Evolutionary conservation across 1,140 invertebrate species (phyloP), one percentile per base, ranked within the genome.

Genomic region (Penaeus vannamei): DNA sequence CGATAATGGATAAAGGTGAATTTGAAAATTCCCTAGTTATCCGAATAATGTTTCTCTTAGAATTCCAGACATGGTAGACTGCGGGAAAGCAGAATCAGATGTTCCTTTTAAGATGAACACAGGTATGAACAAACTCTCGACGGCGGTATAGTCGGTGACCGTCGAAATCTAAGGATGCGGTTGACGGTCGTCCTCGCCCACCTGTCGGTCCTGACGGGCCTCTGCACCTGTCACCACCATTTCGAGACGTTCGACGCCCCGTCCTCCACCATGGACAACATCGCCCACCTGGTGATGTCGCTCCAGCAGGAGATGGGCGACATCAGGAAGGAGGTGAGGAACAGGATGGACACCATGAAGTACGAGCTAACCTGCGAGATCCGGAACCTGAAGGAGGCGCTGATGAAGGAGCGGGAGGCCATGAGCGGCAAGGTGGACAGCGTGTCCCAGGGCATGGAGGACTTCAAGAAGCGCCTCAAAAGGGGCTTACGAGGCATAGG

Each of bases 321-420:
- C 72, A 89, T 53, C 53, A 53, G 53, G 53, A 79, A 90, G 79
- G 89, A 91, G 53, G 80, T 91, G 32, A 61, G 66, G 7, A 87
- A 91, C 72, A 89, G 87, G 20, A 88, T 91, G 81, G 90, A 91
- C 61, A 90, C 89, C 20, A 85, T 91, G 83, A 87, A 90, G 76
- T 91, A 91, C 66, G 91, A 91, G 77, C 86, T 91, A n/a, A 91
- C 89, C 8, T 91, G 87, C 66, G 91, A 91, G 85, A 90, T 91
- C 61, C 89, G 89, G 23, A 89, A 90, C 60, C 69, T 91, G 84
- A 88, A 87, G 76, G 89, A 91, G 1, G 89, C 89, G 42, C 72
- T 91, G 29, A 32, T 87, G 26, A 90, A 90, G 64, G 85, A 91
- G 76, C n/a, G 60, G 32, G 84, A 84, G 77, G 83, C 62, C 59